Conservation (phyloP, 2,113 vertebrate genomes). For the Lonchura striata region DNA sequence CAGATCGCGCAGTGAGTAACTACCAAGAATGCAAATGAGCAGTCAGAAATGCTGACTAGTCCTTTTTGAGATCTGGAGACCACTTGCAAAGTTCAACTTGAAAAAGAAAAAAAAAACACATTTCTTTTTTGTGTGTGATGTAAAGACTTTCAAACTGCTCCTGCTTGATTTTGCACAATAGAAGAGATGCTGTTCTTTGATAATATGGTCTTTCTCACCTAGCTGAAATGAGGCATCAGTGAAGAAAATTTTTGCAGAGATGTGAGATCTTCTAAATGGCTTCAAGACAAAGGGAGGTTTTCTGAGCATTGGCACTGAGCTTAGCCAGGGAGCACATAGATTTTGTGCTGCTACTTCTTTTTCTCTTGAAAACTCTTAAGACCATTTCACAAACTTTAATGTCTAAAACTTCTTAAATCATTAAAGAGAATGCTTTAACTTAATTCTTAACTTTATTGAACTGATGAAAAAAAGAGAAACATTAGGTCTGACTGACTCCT, state of each 20-base stretch:
- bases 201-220: neutral
- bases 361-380: neutral
- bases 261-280: neutral
- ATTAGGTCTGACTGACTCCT: neutral
- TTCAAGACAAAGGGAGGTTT: neutral
- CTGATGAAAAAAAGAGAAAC: neutral
- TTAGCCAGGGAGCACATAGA: neutral
- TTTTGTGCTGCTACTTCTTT: neutral
- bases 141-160: neutral
- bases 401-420: neutral
- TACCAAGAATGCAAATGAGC: neutral
- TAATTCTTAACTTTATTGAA: neutral
- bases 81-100: neutral
- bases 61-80: neutral
- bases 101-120: neutral
- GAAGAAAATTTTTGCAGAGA: neutral
- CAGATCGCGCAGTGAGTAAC: neutral
- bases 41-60: neutral
- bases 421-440: neutral
- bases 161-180: neutral
- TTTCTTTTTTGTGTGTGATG: neutral
- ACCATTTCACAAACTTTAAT: neutral
- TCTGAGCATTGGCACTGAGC: neutral
- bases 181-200: neutral
- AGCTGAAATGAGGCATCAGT: neutral